Percentiles rank a stretch among this genome's conserved stretches.
These are phyloP conservation scores for Aspidiotus rigidus DNA, from an alignment of 2,888 invertebrate genomes.

Conservation along the genomic window DNA sequence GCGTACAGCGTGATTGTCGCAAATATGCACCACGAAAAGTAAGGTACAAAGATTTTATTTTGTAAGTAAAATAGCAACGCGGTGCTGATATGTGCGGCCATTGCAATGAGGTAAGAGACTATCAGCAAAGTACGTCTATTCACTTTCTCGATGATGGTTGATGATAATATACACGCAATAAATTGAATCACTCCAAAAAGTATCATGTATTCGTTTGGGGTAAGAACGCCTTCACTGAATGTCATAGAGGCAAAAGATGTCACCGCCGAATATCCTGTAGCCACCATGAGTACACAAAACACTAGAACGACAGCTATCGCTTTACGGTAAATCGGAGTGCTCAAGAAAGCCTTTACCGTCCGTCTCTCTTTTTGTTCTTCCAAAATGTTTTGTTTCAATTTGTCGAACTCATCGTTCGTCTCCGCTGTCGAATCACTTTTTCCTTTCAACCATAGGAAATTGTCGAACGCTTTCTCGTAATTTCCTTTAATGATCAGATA, in stretches of 20 bases:
- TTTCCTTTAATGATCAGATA: constrained; percentile 35
- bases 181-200: constrained; percentile 10
- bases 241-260: constrained; percentile 9
- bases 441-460: constrained; percentile 16
- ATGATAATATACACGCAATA: background rate
- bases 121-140: too few relatives aligned
- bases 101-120: too few relatives aligned
- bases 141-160: background rate
- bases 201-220: constrained; percentile 13
- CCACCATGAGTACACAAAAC: constrained; percentile 1
- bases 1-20: constrained; percentile 13
- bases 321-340: constrained; percentile 8
- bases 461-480: constrained; percentile 29
- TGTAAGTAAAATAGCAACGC: too few relatives aligned
- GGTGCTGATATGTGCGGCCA: too few relatives aligned
- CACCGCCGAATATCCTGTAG: constrained; percentile 11
- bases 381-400: background rate
- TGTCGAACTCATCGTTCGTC: constrained; percentile 8
- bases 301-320: background rate
- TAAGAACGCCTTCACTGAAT: constrained; percentile 1
- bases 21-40: constrained; percentile 9
- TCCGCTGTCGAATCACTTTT: background rate
- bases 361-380: background rate
- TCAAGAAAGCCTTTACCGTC: background rate
- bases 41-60: background rate